Conservation (phyloP, 1,140 invertebrate species). For the Drosophila pachea region DNA sequence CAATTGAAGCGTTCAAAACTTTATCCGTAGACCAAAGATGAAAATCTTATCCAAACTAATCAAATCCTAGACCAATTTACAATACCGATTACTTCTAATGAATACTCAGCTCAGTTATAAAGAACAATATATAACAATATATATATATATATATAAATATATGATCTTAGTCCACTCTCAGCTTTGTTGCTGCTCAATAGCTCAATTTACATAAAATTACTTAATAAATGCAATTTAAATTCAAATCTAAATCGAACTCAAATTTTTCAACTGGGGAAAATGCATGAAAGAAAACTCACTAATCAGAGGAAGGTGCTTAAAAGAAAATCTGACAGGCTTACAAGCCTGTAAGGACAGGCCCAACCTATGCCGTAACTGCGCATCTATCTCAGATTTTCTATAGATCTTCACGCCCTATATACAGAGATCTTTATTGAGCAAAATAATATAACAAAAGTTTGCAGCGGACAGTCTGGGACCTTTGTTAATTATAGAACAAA, state of each 20-base stretch:
- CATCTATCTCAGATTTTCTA: no score
- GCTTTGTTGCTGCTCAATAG: conserved; percentile 22
- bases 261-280: no score
- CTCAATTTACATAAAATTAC: conserved; percentile 14
- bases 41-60: conserved; percentile 41
- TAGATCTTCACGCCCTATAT: no score
- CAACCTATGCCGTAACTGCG: no score
- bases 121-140: background rate
- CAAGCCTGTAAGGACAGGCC: no score
- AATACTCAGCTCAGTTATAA: background rate
- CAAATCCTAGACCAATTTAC: conserved; percentile 67
- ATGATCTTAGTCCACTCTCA: conserved; percentile 3
- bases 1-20: conserved; percentile 39
- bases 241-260: no score
- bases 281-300: no score
- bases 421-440: no score
- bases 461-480: background rate
- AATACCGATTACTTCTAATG: conserved; percentile 15
- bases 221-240: background rate
- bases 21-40: background rate
- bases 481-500: conserved; percentile 24
- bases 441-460: background rate
- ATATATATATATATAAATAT: conserved; percentile 10
- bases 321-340: no score
- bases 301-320: no score